Evolutionary conservation across 2,113 vertebrate species (phyloP), one percentile per base, ranked within the genome.

Genomic region (Gambusia holbrooki): DNA sequence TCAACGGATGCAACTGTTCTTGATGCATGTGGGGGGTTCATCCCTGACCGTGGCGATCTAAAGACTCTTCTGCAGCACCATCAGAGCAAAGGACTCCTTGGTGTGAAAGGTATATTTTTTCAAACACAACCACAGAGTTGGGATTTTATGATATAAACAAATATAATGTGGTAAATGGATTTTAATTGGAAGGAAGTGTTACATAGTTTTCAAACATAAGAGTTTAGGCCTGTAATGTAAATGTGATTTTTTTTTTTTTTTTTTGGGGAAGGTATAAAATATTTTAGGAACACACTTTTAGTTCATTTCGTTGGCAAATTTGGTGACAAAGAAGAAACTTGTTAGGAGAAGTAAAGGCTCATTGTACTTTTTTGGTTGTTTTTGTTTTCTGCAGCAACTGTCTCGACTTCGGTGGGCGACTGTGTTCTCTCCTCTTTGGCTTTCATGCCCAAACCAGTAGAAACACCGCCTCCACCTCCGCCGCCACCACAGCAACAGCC

Each of bases 21-120:
- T 71, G 93, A 93, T 42, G 93, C 90, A 0, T 94, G 94, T n/a
- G 88, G 92, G 63, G 88, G 89, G 32, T 86, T 92, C 9, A 89
- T 95, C 30, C 93, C 92, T 1, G 90, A 92, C 11, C 54, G 80
- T 1, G 78, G 70, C 11, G 92, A 93, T 77, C 81, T 95, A 42
- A 93, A 83, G 83, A 89, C 83, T 35, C 92, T 95, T 7, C 93
- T 93, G 29, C 69, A 87, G 28, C 88, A 92, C 88, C 91, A 93
- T 83, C 87, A 92, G 66, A 77, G 86, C 74, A 93, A 90, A 69
- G 92, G 90, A 60, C 76, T 87, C 40, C 74, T 93, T 0, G 72
- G 81, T 71, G 85, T 85, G 69, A 92, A 91, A 90, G 91, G 93
- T 93, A 90, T 9, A 58, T 25, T 58, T 25, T 58, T 25, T 58